A percentile compares a stretch with the other conserved stretches of the same genome.
Evolutionary conservation across 2,888 invertebrate genomes (phyloP).

Genomic region (Eupeodes luniger): DNA sequence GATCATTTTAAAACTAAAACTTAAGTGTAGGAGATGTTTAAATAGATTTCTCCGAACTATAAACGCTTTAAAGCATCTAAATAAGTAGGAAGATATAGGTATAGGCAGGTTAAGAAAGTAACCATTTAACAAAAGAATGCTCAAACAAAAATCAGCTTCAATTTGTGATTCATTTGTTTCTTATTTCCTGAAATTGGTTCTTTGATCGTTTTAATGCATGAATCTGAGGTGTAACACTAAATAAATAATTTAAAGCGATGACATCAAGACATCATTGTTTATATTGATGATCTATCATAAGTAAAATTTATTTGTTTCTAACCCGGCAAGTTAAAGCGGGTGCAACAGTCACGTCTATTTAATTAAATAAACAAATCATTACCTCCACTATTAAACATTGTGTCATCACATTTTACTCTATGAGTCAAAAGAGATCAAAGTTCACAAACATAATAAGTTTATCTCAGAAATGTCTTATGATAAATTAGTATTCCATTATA

Average conservation of each 20-base stretch:
- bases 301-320: neutral
- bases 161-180: conserved; percentile 18
- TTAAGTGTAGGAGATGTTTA: conserved; percentile 3
- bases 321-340: conserved; percentile 5
- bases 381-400: conserved; percentile 9
- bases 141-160: neutral
- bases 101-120: neutral
- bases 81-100: neutral
- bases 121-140: neutral
- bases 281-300: conserved; percentile 19
- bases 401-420: conserved; percentile 7
- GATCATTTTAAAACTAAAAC: conserved; percentile 14
- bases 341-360: conserved; percentile 31
- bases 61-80: neutral
- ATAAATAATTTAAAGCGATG: conserved; percentile 21
- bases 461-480: neutral
- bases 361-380: conserved; percentile 14
- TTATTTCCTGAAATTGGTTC: conserved; percentile 20
- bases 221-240: neutral
- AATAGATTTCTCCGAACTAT: neutral
- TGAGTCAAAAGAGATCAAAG: neutral
- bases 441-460: neutral
- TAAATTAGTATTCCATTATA: no score
- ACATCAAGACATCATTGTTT: conserved; percentile 41
- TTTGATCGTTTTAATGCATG: neutral